Percentiles rank a stretch among this genome's conserved stretches.
Conservation (phyloP, 2,888 invertebrate genomes). For the Drosophila longiperda region DNA sequence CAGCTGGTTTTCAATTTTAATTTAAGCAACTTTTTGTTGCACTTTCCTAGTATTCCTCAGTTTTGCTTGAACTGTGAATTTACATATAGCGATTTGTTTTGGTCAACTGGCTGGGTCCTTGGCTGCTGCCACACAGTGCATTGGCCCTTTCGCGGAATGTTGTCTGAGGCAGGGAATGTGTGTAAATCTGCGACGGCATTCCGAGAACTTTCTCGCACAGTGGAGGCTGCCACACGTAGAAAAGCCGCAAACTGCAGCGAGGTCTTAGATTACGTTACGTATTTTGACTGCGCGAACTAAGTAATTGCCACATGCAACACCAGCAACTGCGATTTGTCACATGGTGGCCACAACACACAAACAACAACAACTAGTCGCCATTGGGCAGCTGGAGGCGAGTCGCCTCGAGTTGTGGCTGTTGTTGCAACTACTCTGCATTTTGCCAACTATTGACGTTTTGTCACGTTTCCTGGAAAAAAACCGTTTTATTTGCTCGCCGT, state of each 20-base stretch:
- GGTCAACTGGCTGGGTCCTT: slow-evolving; percentile 33
- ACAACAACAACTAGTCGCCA: slow-evolving; percentile 48
- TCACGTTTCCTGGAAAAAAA: slow-evolving; percentile 83
- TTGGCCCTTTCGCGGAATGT: slow-evolving; percentile 70
- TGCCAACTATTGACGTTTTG: slow-evolving; percentile 80
- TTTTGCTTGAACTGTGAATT: neutral
- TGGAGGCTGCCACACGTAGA: slow-evolving; percentile 27
- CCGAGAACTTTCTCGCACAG: slow-evolving; percentile 54
- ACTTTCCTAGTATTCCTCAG: slow-evolving; percentile 1
- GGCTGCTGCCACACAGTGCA: slow-evolving; percentile 33
- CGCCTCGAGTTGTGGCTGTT: slow-evolving; percentile 36
- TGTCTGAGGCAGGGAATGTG: slow-evolving; percentile 56
- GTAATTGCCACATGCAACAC: slow-evolving; percentile 68
- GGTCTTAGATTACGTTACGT: slow-evolving; percentile 71
- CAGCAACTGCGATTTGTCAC: slow-evolving; percentile 63
- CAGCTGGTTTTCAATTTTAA: too few relatives aligned
- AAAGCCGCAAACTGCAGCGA: slow-evolving; percentile 9
- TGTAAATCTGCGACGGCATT: slow-evolving; percentile 52
- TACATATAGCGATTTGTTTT: slow-evolving; percentile 3
- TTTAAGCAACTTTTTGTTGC: neutral
- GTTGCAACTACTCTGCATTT: slow-evolving; percentile 41
- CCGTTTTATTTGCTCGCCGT: slow-evolving; percentile 76
- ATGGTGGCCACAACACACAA: slow-evolving; percentile 36
- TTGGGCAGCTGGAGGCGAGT: slow-evolving; percentile 40
- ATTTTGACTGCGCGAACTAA: slow-evolving; percentile 56